These are phyloP conservation scores for Propithecus deckenii DNA, from an alignment of 2,797 vertebrate genomes.

Conservation along the genomic window DNA sequence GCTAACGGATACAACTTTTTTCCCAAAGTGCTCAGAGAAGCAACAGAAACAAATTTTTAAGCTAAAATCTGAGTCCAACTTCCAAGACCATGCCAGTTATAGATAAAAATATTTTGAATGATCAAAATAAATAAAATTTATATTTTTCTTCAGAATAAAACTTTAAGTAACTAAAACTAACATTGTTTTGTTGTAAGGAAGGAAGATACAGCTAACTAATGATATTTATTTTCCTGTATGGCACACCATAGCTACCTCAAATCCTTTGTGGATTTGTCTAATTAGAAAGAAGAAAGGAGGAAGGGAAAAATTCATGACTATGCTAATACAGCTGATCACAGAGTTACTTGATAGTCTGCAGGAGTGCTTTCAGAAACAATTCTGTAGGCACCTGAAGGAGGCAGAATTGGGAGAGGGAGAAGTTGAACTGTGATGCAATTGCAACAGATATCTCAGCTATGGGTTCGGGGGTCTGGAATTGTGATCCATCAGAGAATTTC, in stretches of 20 bases:
- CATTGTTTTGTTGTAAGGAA: neutral
- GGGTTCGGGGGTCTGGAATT: neutral
- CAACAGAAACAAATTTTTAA: neutral
- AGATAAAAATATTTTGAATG: conserved; percentile 20
- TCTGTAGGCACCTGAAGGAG: neutral
- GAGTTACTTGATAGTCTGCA: neutral
- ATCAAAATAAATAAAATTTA: neutral
- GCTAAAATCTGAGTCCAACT: neutral
- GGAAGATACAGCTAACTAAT: neutral
- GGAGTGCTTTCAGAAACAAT: neutral
- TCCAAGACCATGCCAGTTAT: neutral
- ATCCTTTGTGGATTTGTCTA: neutral
- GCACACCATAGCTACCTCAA: neutral
- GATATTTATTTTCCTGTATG: neutral
- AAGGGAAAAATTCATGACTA: neutral
- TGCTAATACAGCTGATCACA: neutral
- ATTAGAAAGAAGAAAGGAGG: neutral
- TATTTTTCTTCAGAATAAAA: neutral
- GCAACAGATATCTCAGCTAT: neutral
- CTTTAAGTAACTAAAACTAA: neutral
- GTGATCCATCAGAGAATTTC: neutral
- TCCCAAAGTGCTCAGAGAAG: too few relatives aligned
- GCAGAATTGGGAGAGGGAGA: neutral
- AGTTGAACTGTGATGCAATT: neutral
- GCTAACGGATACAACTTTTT: neutral